Percentiles rank a stretch among this genome's conserved stretches.
Conservation (phyloP, 2,797 vertebrate genomes). For the Antennarius maculatus region DNA sequence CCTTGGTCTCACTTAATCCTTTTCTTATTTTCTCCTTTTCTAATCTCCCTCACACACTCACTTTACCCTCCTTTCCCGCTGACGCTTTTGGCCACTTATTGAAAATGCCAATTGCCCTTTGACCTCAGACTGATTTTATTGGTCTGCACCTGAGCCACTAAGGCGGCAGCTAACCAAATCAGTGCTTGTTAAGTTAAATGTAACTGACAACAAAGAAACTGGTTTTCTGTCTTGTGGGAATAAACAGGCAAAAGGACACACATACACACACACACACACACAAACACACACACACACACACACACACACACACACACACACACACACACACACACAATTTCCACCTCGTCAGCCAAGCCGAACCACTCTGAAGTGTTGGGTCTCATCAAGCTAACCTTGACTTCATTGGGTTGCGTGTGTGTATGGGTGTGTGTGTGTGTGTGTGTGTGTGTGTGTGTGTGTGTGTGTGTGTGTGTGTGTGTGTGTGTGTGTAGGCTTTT, state of each 20-base stretch:
- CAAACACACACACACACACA: constrained; percentile 13
- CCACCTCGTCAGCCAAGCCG: constrained; percentile 24
- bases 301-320: background rate
- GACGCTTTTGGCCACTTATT: constrained; percentile 31
- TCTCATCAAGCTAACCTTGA: constrained; percentile 33
- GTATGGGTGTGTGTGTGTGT: background rate
- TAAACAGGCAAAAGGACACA: background rate
- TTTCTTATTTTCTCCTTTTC: background rate
- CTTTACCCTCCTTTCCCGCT: background rate
- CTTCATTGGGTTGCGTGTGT: background rate
- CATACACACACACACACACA: constrained; percentile 1
- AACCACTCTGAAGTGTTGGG: constrained; percentile 35
- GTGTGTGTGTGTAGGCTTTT: constrained; percentile 4
- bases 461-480: constrained; percentile 5
- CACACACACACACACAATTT: constrained; percentile 12
- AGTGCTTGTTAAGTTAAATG: constrained; percentile 48
- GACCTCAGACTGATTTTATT: constrained; percentile 58
- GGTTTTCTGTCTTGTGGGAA: constrained; percentile 47
- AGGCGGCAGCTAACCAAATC: constrained; percentile 57
- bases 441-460: constrained; percentile 4
- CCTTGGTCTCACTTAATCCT: background rate
- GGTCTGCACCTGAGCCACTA: constrained; percentile 31
- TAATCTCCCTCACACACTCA: constrained; percentile 4
- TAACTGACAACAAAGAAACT: constrained; percentile 66
- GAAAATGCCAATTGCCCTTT: constrained; percentile 52